A percentile compares a stretch with the other conserved stretches of the same genome.
These are phyloP conservation scores for Scomber colias DNA, from an alignment of 2,113 vertebrate species.

Conservation along the genomic window DNA sequence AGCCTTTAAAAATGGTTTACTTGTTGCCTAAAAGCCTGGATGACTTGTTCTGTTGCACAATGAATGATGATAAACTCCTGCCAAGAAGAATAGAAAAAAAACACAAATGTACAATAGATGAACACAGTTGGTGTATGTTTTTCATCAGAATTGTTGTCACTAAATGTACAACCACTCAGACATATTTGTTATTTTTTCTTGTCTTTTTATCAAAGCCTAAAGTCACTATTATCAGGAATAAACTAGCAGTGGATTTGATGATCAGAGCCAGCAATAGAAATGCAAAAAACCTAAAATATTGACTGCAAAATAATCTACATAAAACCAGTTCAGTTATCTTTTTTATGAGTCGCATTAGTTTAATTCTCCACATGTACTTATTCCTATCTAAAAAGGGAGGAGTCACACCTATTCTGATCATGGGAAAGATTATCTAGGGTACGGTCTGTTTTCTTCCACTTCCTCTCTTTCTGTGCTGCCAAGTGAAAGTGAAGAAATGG, in stretches of 20 bases:
- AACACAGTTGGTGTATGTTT: too few relatives aligned
- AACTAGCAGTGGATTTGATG: background rate
- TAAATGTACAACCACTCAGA: background rate
- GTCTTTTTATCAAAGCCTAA: background rate
- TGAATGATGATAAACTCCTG: background rate
- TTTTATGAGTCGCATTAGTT: background rate
- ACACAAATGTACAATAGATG: too few relatives aligned
- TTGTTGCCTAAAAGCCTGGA: background rate
- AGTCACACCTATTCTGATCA: background rate
- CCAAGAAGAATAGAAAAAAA: background rate
- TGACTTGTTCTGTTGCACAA: background rate
- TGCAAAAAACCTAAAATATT: background rate
- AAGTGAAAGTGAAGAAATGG: background rate
- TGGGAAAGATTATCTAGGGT: background rate
- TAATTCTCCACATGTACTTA: background rate
- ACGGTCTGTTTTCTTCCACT: background rate
- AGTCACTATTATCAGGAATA: background rate
- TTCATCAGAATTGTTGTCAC: too few relatives aligned
- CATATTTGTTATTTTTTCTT: background rate
- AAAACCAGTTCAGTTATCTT: background rate
- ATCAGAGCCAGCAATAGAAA: constrained; percentile 6
- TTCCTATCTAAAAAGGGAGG: background rate
- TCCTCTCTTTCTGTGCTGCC: background rate
- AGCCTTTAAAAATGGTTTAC: background rate
- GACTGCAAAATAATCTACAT: background rate